phyloP scores from a whole-genome alignment of 1,140 invertebrate genomes.

The Drosophila obscura region DNA sequence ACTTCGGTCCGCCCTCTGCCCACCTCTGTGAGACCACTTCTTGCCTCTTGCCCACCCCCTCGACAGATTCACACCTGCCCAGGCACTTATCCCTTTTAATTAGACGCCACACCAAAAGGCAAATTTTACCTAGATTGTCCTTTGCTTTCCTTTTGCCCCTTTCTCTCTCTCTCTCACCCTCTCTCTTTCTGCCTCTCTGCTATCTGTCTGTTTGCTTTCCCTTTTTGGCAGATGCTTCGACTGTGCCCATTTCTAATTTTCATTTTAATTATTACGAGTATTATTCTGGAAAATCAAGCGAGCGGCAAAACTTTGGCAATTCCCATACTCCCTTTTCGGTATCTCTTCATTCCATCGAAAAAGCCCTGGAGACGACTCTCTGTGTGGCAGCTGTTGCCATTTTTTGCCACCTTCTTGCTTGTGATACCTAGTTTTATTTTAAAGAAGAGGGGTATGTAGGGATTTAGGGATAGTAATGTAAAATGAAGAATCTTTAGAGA shows the following conservation, averaged over 20 bases:
- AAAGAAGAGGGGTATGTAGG: no score
- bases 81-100: constrained; percentile 77
- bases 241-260: constrained; percentile 72
- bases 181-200: not conserved
- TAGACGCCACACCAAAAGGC: constrained; percentile 74
- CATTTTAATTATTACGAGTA: constrained; percentile 80
- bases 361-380: constrained; percentile 8
- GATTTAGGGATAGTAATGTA: no score
- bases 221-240: constrained; percentile 61
- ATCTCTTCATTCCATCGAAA: not conserved
- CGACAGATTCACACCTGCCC: constrained; percentile 67
- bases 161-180: not conserved
- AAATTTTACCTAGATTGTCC: constrained; percentile 53
- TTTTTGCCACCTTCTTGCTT: constrained; percentile 37
- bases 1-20: constrained; percentile 9
- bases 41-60: no score
- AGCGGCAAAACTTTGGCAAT: constrained; percentile 63
- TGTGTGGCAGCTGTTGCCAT: constrained; percentile 65
- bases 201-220: constrained; percentile 38
- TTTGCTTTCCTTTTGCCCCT: constrained; percentile 13
- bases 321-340: constrained; percentile 10
- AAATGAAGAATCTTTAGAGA: no score
- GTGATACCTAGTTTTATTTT: no score
- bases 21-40: not conserved
- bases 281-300: constrained; percentile 75